These are phyloP conservation scores for Chiroxiphia lanceolata DNA, from an alignment of 2,797 vertebrate species.

Conservation along the genomic window DNA sequence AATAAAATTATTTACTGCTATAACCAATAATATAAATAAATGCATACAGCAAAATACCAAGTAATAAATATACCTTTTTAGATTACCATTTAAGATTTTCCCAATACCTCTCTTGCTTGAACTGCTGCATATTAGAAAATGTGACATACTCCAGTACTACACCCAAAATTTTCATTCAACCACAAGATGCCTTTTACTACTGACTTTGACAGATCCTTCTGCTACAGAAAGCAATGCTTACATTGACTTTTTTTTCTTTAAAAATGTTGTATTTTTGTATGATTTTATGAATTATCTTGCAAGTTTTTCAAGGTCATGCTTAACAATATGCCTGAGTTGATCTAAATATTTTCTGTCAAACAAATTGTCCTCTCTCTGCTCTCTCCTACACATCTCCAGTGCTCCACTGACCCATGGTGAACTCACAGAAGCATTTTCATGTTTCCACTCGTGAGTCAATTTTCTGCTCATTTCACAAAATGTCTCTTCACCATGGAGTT, in stretches of 20 bases:
- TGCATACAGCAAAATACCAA: background rate
- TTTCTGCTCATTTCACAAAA: conserved; percentile 11
- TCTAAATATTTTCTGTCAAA: background rate
- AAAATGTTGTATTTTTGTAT: background rate
- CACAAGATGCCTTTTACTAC: background rate
- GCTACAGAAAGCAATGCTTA: background rate
- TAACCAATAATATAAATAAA: background rate
- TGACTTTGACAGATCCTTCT: background rate
- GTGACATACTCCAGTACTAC: background rate
- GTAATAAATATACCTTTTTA: background rate
- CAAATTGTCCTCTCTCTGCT: background rate
- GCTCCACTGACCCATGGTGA: background rate
- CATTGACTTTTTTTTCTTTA: background rate
- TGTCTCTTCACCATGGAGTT: background rate
- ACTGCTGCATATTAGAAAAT: background rate
- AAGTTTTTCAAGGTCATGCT: background rate
- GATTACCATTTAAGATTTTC: background rate
- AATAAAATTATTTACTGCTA: background rate
- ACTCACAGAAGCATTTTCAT: background rate
- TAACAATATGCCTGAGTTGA: background rate
- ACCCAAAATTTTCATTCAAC: background rate
- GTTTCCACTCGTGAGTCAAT: background rate
- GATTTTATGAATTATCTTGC: background rate
- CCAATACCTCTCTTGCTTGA: background rate
- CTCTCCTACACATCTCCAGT: background rate